phyloP scores from a whole-genome alignment of 2,113 vertebrate genomes.

The Catharus bicknelli region DNA sequence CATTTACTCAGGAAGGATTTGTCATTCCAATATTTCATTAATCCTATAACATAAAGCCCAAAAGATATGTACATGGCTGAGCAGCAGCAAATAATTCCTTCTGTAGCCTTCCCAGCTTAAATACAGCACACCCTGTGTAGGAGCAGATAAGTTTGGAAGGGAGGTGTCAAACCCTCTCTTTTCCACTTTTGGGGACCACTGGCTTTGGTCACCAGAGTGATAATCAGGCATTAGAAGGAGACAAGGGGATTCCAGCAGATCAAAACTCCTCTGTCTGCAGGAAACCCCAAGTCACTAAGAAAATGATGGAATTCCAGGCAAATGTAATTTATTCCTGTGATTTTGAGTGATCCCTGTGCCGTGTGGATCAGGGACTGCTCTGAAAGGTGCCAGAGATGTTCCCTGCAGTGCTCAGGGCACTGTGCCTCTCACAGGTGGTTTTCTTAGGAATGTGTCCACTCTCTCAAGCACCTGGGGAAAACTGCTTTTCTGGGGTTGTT shows the following conservation, averaged over 20 bases:
- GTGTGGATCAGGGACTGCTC: neutral
- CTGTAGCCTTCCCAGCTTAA: neutral
- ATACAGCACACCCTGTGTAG: neutral
- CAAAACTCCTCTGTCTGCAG: neutral
- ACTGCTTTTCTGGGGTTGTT: conserved; percentile 25
- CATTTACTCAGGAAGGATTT: conserved; percentile 41
- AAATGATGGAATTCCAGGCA: neutral
- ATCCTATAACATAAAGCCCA: conserved; percentile 11
- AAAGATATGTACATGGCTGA: neutral
- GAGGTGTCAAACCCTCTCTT: neutral
- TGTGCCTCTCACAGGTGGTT: neutral
- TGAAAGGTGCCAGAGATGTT: neutral
- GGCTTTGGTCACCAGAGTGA: neutral
- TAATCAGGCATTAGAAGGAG: neutral
- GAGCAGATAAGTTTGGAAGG: neutral
- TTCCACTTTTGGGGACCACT: neutral
- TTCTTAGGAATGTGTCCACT: neutral
- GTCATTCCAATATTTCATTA: conserved; percentile 47
- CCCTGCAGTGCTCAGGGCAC: neutral
- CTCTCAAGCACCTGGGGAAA: neutral
- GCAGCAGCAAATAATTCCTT: neutral
- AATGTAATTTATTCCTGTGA: neutral
- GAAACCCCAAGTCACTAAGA: neutral
- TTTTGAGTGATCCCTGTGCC: neutral
- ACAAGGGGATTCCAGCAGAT: neutral